A percentile compares a stretch with the other conserved stretches of the same genome.
Conservation (phyloP, 2,888 invertebrate genomes). For the Graphium colonna region DNA sequence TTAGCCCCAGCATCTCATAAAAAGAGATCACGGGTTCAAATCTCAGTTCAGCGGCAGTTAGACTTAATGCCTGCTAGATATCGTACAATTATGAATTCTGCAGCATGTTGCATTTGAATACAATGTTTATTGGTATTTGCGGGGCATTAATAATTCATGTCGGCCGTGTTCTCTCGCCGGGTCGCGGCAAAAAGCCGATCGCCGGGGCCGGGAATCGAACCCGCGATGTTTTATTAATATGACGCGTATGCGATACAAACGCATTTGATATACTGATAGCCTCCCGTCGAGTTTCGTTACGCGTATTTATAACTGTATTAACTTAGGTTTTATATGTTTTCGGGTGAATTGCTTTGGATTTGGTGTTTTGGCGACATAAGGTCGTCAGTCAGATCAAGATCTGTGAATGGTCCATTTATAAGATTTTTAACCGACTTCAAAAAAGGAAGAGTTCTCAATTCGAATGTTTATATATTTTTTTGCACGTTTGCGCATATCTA, state of each 20-base stretch:
- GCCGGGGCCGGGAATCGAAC: constrained; percentile 31
- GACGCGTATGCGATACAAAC: constrained; percentile 29
- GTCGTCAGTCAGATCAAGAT: no score
- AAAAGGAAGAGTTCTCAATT: no score
- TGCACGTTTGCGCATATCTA: no score
- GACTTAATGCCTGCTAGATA: not conserved
- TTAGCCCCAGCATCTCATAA: no score
- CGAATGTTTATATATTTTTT: no score
- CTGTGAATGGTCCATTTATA: no score
- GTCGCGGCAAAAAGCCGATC: constrained; percentile 31
- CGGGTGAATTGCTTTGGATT: no score
- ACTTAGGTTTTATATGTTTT: not conserved
- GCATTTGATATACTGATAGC: constrained; percentile 24
- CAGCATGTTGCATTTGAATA: constrained; percentile 37
- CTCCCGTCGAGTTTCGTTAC: constrained; percentile 3
- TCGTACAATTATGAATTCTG: constrained; percentile 13
- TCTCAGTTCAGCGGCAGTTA: no score
- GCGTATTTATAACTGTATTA: constrained; percentile 22
- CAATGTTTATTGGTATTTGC: constrained; percentile 41
- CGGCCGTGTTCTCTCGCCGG: constrained; percentile 27
- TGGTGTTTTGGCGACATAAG: no score
- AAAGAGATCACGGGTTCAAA: no score
- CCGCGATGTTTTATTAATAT: constrained; percentile 40
- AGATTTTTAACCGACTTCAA: no score
- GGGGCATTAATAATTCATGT: constrained; percentile 40